Evolutionary conservation across 2,113 vertebrate genomes (phyloP).

Genomic region (Ciconia boyciana): DNA sequence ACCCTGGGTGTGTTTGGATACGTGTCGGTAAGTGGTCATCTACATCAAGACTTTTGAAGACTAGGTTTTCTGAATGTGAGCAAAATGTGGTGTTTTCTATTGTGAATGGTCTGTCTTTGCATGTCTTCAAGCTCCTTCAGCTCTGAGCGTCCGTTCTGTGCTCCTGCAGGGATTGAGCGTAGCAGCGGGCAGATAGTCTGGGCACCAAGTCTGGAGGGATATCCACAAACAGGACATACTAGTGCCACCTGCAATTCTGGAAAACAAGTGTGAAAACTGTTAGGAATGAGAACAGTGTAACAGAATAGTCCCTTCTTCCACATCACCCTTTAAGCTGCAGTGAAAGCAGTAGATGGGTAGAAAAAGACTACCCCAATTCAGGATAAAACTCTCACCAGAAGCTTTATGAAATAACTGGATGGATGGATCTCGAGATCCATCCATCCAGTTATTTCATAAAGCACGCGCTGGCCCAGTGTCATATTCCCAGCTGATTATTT

Average conservation of each 20-base stretch:
- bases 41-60: background rate
- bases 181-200: background rate
- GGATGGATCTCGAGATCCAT: background rate
- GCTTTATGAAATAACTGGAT: background rate
- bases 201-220: background rate
- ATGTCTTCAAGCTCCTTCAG: background rate
- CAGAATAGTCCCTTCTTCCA: background rate
- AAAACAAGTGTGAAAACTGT: background rate
- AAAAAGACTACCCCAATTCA: background rate
- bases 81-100: background rate
- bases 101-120: background rate
- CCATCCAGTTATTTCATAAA: background rate
- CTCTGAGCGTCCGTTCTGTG: background rate
- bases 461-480: fast-evolving
- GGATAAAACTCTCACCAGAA: background rate
- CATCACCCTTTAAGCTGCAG: background rate
- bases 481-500: background rate
- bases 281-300: background rate
- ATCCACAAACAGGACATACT: background rate
- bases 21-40: background rate
- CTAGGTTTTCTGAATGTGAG: background rate
- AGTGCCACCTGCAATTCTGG: background rate
- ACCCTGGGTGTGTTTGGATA: background rate
- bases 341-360: background rate
- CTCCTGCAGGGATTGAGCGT: background rate